Conservation (phyloP, 2,888 invertebrate species). For the Microplitis manilae region DNA sequence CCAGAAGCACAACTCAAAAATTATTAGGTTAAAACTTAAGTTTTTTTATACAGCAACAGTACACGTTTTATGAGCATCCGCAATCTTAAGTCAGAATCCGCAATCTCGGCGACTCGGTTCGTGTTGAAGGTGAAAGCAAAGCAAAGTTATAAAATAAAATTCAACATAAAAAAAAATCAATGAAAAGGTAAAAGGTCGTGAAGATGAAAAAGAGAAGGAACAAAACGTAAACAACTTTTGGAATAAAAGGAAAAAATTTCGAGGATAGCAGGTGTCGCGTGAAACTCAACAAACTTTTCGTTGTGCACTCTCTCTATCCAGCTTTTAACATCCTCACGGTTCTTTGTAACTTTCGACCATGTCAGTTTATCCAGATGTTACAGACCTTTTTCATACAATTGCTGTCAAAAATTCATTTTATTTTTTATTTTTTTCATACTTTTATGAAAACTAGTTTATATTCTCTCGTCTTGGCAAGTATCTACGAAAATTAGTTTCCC, state of each 20-base stretch:
- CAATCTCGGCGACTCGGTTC: conserved; percentile 21
- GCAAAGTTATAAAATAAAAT: background rate
- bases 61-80: background rate
- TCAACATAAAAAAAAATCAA: background rate
- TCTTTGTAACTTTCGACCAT: conserved; percentile 27
- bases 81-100: background rate
- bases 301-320: background rate
- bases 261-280: conserved; percentile 25
- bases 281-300: conserved; percentile 20
- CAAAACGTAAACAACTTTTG: background rate
- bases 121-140: conserved; percentile 4
- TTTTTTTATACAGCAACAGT: background rate
- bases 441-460: background rate
- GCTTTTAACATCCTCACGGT: conserved; percentile 29
- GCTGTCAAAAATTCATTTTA: conserved; percentile 4
- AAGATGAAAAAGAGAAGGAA: background rate
- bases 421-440: background rate
- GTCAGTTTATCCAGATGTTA: conserved; percentile 31
- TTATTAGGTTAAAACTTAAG: conserved; percentile 11
- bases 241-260: background rate
- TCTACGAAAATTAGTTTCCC: background rate
- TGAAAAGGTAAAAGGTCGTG: background rate
- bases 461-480: background rate
- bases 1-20: background rate
- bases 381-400: conserved; percentile 11